Percentiles rank a stretch among this genome's conserved stretches.
phyloP scores from a whole-genome alignment of 2,888 invertebrate genomes.

The Pegoplata infirma region DNA sequence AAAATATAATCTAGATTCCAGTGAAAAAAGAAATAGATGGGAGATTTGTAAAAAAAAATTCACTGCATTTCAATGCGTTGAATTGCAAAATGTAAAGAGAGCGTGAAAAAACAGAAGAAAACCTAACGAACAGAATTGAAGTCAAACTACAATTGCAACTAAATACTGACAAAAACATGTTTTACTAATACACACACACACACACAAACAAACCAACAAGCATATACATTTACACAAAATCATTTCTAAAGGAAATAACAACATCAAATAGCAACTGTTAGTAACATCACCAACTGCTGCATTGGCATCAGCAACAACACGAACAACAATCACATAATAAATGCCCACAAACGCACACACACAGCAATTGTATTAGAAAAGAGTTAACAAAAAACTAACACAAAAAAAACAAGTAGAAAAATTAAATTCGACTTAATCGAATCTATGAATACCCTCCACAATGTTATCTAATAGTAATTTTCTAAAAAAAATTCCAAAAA shows the following conservation, averaged over 20 bases:
- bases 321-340: constrained; percentile 42
- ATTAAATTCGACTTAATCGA: no score
- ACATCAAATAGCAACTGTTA: constrained; percentile 34
- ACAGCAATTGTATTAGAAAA: not conserved
- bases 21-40: not conserved
- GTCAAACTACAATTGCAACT: constrained; percentile 2
- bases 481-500: no score
- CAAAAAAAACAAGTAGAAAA: no score
- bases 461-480: no score
- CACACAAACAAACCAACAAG: constrained; percentile 4
- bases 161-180: constrained; percentile 30
- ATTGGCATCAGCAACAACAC: no score
- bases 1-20: constrained; percentile 6
- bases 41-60: no score
- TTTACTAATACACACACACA: constrained; percentile 1
- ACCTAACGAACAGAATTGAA: constrained; percentile 3
- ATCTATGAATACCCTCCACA: no score
- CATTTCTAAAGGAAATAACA: constrained; percentile 1
- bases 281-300: no score
- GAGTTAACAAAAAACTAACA: constrained; percentile 1
- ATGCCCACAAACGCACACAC: constrained; percentile 53
- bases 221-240: not conserved
- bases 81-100: constrained; percentile 42
- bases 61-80: constrained; percentile 46
- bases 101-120: constrained; percentile 47